phyloP scores from a whole-genome alignment of 2,113 vertebrate genomes.

The Cebidichthys violaceus region DNA sequence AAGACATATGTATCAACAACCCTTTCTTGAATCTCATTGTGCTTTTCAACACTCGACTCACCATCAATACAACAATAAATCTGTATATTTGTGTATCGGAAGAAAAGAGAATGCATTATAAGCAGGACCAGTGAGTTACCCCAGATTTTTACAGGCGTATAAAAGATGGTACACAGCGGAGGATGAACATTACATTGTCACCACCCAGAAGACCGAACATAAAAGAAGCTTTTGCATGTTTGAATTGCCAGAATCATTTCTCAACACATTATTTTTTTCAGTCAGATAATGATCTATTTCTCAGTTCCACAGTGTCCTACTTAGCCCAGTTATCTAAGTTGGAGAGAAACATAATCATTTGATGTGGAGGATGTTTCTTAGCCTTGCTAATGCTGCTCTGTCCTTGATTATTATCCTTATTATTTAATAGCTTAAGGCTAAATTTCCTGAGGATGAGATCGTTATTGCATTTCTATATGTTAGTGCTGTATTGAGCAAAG shows the following conservation, averaged over 20 bases:
- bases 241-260: conserved; percentile 58
- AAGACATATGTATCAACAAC: conserved; percentile 75
- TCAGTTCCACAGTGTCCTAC: conserved; percentile 70
- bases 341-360: conserved; percentile 63
- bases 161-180: conserved; percentile 38
- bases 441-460: conserved; percentile 30
- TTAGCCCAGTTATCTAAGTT: conserved; percentile 75
- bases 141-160: conserved; percentile 30
- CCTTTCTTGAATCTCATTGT: conserved; percentile 51
- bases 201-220: conserved; percentile 68
- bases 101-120: conserved; percentile 17
- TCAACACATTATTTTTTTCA: conserved; percentile 48
- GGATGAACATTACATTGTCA: conserved; percentile 62
- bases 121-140: conserved; percentile 18
- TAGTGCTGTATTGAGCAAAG: conserved; percentile 8
- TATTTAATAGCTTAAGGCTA: conserved; percentile 67
- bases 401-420: conserved; percentile 73
- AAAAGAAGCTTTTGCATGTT: conserved; percentile 63
- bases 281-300: conserved; percentile 72
- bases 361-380: conserved; percentile 61
- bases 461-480: conserved; percentile 31
- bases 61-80: conserved; percentile 48
- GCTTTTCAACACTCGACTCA: conserved; percentile 61
- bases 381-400: conserved; percentile 61
- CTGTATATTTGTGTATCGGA: conserved; percentile 35